Percentiles rank a stretch among this genome's conserved stretches.
Conservation (phyloP, 2,797 vertebrate genomes). For the Sebastiscus tertius region DNA sequence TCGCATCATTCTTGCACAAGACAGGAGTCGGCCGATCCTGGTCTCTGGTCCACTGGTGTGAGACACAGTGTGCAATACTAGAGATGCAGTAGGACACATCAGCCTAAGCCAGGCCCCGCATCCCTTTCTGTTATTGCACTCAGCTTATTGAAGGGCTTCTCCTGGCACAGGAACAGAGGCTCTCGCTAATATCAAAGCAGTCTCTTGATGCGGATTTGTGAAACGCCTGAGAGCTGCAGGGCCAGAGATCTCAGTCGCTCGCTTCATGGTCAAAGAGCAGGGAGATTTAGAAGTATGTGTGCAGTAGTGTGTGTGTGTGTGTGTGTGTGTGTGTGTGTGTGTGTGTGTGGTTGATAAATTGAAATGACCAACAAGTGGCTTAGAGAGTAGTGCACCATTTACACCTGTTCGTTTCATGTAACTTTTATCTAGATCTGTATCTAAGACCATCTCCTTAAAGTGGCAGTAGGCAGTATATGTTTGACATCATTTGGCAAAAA, state of each 20-base stretch:
- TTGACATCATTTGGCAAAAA: no score
- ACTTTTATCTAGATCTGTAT: not conserved
- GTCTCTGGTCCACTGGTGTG: slow-evolving; percentile 26
- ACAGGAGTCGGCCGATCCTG: slow-evolving; percentile 9
- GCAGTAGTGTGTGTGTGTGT: not conserved
- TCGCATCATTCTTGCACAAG: not conserved
- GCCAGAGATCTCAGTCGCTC: slow-evolving; percentile 29
- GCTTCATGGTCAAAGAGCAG: slow-evolving; percentile 30
- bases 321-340: no score
- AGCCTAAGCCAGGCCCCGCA: slow-evolving; percentile 21
- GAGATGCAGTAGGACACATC: slow-evolving; percentile 29
- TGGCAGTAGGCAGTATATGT: rapidly evolving
- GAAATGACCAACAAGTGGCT: not conserved
- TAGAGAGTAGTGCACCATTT: not conserved
- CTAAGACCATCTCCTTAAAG: not conserved
- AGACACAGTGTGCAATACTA: slow-evolving; percentile 3
- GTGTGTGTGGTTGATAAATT: not conserved
- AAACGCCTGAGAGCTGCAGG: slow-evolving; percentile 37
- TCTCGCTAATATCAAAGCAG: slow-evolving; percentile 61
- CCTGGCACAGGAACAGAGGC: slow-evolving; percentile 64
- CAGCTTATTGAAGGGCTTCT: slow-evolving; percentile 51
- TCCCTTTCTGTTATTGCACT: slow-evolving; percentile 47
- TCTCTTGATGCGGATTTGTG: slow-evolving; percentile 55
- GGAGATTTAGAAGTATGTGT: slow-evolving; percentile 18
- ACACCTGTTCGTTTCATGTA: not conserved